phyloP scores from a whole-genome alignment of 2,888 invertebrate genomes.

The Clistopyga incitator region DNA sequence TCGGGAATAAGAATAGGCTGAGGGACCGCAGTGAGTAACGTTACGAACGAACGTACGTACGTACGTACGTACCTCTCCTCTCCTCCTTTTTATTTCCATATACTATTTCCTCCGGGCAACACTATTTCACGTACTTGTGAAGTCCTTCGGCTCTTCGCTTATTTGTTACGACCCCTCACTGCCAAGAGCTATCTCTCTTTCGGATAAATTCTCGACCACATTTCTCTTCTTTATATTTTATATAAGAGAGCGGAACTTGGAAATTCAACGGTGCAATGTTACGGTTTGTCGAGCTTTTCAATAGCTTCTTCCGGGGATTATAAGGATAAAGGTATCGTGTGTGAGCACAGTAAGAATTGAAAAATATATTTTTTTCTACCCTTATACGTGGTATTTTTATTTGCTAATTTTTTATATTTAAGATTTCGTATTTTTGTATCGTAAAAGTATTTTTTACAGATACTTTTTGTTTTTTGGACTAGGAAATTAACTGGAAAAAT shows the following conservation, averaged over 20 bases:
- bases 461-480: too few species aligned
- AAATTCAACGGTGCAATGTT: conserved; percentile 3
- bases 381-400: too few species aligned
- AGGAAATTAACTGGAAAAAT: too few species aligned
- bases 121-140: conserved; percentile 44
- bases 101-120: conserved; percentile 27
- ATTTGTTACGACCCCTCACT: conserved; percentile 31
- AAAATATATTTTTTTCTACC: too few species aligned
- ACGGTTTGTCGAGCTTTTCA: neutral
- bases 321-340: too few species aligned
- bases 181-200: neutral
- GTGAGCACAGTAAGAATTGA: too few species aligned
- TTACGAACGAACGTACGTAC: conserved; percentile 52
- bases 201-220: conserved; percentile 39
- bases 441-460: too few species aligned
- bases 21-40: conserved; percentile 44
- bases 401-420: too few species aligned
- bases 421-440: too few species aligned
- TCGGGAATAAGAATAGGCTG: conserved; percentile 81
- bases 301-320: neutral
- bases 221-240: conserved; percentile 21
- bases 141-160: conserved; percentile 54
- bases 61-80: conserved; percentile 20
- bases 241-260: neutral
- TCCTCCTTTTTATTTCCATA: conserved; percentile 29